Evolutionary conservation across 2,888 invertebrate species (phyloP).

Genomic region (Limnephilus marmoratus): DNA sequence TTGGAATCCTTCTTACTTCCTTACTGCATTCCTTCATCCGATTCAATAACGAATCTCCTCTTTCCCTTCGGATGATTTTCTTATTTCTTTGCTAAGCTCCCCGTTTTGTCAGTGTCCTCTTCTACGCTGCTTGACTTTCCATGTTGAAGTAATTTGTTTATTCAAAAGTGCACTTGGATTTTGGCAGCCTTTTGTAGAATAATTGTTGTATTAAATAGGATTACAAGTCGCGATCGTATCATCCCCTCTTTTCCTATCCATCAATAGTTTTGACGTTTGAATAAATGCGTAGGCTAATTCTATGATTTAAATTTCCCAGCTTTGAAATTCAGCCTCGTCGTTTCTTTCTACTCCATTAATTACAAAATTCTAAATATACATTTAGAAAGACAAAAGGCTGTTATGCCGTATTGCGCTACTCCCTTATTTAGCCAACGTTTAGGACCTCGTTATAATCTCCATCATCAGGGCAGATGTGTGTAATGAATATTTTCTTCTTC

Average conservation of each 20-base stretch:
- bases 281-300: neutral
- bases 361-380: neutral
- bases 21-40: conserved; percentile 34
- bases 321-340: neutral
- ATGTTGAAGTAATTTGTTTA: conserved; percentile 39
- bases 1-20: conserved; percentile 12
- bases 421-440: no score
- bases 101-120: neutral
- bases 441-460: no score
- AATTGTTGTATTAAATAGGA: neutral
- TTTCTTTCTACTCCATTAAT: neutral
- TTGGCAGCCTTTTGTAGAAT: neutral
- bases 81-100: conserved; percentile 8
- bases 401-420: no score
- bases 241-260: neutral
- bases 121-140: neutral
- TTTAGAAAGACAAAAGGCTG: no score
- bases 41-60: conserved; percentile 39
- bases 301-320: neutral
- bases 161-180: conserved; percentile 9
- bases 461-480: no score
- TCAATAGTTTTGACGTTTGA: neutral
- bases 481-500: neutral
- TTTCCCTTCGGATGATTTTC: conserved; percentile 17
- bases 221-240: neutral